These are phyloP conservation scores for Drymonia ruficornis DNA, from an alignment of 2,888 invertebrate species.

Conservation along the genomic window DNA sequence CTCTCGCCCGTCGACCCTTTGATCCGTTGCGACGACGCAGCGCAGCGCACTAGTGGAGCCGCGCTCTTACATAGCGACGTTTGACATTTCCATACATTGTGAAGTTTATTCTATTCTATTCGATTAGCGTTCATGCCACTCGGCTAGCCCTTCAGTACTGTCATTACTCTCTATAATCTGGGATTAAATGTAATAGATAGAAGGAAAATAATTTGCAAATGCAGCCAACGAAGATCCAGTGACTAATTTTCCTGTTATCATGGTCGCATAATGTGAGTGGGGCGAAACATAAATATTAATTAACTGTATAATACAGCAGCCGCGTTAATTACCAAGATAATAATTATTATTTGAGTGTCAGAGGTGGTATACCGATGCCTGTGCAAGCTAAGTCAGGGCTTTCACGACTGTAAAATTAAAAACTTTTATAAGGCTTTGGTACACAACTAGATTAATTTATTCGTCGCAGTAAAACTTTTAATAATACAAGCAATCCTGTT, in stretches of 20 bases:
- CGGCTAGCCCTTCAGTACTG: no score
- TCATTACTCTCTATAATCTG: no score
- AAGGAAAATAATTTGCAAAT: background rate
- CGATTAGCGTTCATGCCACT: no score
- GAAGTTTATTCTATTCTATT: no score
- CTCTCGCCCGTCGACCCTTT: no score
- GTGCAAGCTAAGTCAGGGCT: conserved; percentile 5
- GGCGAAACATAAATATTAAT: conserved; percentile 26
- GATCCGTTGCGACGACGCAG: no score
- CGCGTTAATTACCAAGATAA: conserved; percentile 18
- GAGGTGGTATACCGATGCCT: conserved; percentile 4
- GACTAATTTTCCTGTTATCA: conserved; percentile 10
- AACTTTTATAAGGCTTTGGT: conserved; percentile 37
- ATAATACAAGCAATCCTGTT: conserved; percentile 59
- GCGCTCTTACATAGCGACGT: no score
- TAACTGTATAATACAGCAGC: conserved; percentile 14
- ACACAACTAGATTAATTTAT: conserved; percentile 51
- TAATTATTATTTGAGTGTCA: conserved; percentile 14
- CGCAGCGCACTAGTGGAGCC: no score
- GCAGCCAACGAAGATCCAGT: background rate
- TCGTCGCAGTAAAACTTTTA: conserved; percentile 51
- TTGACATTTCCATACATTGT: no score
- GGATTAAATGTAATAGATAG: no score
- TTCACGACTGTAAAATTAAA: conserved; percentile 26
- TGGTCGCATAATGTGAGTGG: conserved; percentile 15